Evolutionary conservation across 2,113 vertebrate genomes (phyloP).

Genomic region (Lota lota): DNA sequence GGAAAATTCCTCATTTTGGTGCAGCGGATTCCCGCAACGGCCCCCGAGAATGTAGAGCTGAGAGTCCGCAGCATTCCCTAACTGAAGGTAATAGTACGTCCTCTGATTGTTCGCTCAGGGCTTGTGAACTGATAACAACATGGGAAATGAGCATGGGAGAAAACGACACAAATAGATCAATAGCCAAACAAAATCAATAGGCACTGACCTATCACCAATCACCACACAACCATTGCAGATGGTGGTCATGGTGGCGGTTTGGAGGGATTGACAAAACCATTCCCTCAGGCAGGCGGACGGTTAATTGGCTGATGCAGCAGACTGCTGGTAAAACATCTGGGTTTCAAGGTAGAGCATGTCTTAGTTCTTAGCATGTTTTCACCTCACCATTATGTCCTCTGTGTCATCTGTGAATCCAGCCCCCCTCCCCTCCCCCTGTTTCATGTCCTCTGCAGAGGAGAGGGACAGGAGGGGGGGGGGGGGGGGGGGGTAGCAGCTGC

Average conservation of each 20-base stretch:
- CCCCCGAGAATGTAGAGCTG: conserved; percentile 18
- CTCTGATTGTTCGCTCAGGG: conserved; percentile 27
- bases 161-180: conserved; percentile 59
- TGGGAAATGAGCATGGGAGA: conserved; percentile 4
- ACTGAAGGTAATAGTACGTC: conserved; percentile 20
- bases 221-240: conserved; percentile 14
- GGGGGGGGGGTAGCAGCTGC: conserved; percentile 54
- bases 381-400: conserved; percentile 57
- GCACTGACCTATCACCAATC: conserved; percentile 31
- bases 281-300: conserved; percentile 14
- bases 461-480: conserved; percentile 29
- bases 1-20: conserved; percentile 17
- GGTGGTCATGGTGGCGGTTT: conserved; percentile 5
- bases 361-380: conserved; percentile 23
- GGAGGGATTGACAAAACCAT: conserved; percentile 11
- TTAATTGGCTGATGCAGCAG: conserved; percentile 47
- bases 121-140: conserved; percentile 24
- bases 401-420: conserved; percentile 73
- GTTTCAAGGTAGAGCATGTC: conserved; percentile 43
- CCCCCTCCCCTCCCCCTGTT: conserved; percentile 55
- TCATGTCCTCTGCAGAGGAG: conserved; percentile 48
- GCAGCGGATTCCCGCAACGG: conserved; percentile 36
- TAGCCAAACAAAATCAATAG: conserved; percentile 51
- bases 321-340: conserved; percentile 39
- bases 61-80: conserved; percentile 41